These are phyloP conservation scores for Atta texana DNA, from an alignment of 1,140 invertebrate species.

Conservation along the genomic window DNA sequence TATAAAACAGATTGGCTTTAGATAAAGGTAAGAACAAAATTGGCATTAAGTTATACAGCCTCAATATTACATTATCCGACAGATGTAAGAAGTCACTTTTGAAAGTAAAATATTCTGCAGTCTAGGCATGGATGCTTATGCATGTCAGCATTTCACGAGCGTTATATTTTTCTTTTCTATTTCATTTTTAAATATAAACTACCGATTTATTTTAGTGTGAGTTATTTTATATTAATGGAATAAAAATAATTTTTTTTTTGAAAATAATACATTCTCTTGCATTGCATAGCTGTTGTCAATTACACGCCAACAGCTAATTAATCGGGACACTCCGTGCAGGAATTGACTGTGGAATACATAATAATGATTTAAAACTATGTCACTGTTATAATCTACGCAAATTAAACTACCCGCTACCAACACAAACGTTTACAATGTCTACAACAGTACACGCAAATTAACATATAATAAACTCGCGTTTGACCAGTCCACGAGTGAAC, in stretches of 20 bases:
- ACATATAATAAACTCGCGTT: conserved; percentile 25
- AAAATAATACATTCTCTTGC: neutral
- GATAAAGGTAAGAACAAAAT: neutral
- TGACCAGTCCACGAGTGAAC: conserved; percentile 16
- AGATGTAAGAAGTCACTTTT: neutral
- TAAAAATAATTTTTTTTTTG: neutral
- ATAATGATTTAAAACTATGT: neutral
- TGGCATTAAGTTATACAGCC: neutral
- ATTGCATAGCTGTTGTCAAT: neutral
- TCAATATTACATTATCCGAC: conserved; percentile 45
- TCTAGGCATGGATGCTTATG: conserved; percentile 20
- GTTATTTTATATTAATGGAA: conserved; percentile 18
- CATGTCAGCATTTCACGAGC: neutral
- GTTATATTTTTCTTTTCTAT: conserved; percentile 14
- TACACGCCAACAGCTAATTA: neutral
- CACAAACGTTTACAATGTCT: conserved; percentile 35
- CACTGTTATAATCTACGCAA: conserved; percentile 20
- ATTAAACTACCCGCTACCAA: conserved; percentile 54
- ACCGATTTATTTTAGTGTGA: neutral
- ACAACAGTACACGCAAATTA: conserved; percentile 25
- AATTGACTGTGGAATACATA: conserved; percentile 26
- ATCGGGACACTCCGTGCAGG: neutral
- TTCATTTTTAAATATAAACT: conserved; percentile 2
- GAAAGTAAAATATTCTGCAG: neutral
- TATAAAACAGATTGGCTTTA: neutral